A percentile compares a stretch with the other conserved stretches of the same genome.
Evolutionary conservation across 2,797 vertebrate genomes (phyloP).

Genomic region (Hemibagrus guttatus): DNA sequence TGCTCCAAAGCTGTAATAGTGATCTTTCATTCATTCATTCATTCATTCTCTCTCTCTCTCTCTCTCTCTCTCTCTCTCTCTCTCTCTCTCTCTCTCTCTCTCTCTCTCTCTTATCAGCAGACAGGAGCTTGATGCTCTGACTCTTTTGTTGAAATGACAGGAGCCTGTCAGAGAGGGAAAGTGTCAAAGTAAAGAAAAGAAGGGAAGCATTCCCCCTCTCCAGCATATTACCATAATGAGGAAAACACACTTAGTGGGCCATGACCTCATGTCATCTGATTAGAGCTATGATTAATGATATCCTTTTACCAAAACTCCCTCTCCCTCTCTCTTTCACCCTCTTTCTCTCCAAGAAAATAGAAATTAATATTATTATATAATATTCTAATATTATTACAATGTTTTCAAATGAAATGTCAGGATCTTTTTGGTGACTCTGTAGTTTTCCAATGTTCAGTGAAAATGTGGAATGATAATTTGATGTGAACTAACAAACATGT

Average conservation of each 20-base stretch:
- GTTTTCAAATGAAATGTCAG: background rate
- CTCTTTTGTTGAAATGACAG: constrained; percentile 66
- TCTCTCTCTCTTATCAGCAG: constrained; percentile 53
- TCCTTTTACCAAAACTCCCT: constrained; percentile 84
- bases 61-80: constrained; percentile 30
- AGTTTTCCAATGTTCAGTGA: background rate
- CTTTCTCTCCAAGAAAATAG: constrained; percentile 21
- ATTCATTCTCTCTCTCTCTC: no score
- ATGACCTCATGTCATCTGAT: constrained; percentile 98
- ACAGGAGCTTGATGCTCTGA: constrained; percentile 61
- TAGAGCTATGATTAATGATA: constrained; percentile 99
- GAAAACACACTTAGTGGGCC: constrained; percentile 97
- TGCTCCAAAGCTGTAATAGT: constrained; percentile 8
- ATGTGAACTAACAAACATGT: background rate
- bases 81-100: constrained; percentile 9
- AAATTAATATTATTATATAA: background rate
- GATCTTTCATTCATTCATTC: background rate
- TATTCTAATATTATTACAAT: background rate
- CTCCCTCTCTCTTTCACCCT: constrained; percentile 72
- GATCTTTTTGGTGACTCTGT: background rate
- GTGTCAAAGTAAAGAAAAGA: constrained; percentile 73
- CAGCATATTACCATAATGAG: constrained; percentile 98
- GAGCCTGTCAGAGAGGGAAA: constrained; percentile 76
- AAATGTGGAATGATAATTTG: background rate
- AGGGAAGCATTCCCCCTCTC: constrained; percentile 74